phyloP scores from a whole-genome alignment of 2,797 vertebrate species.

The Denticeps clupeoides region DNA sequence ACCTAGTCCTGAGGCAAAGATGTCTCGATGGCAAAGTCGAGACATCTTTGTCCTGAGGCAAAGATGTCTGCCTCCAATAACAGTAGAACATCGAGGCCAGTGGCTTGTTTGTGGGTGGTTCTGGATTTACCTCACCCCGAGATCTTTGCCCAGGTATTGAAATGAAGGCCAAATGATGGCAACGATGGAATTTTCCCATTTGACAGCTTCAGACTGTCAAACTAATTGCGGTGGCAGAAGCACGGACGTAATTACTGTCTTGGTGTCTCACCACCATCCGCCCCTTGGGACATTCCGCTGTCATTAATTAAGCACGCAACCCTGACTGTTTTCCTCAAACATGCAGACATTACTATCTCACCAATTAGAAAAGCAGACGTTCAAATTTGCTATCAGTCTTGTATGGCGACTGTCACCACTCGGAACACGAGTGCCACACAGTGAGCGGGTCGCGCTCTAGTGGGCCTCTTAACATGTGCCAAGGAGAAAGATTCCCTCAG shows the following conservation, averaged over 20 bases:
- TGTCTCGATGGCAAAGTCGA: too few relatives aligned
- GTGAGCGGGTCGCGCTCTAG: slow-evolving; percentile 9
- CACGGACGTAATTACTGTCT: slow-evolving; percentile 30
- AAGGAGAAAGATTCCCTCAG: too few relatives aligned
- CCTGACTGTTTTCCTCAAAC: slow-evolving; percentile 18
- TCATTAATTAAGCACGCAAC: slow-evolving; percentile 22
- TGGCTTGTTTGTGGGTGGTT: too few relatives aligned
- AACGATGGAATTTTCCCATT: too few relatives aligned
- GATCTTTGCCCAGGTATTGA: too few relatives aligned
- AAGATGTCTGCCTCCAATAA: too few relatives aligned
- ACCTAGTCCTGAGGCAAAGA: too few relatives aligned
- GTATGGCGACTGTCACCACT: not conserved
- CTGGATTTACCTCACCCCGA: too few relatives aligned
- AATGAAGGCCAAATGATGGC: too few relatives aligned
- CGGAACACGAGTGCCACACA: slow-evolving; percentile 3
- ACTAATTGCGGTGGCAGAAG: slow-evolving; percentile 29
- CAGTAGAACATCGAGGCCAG: too few relatives aligned
- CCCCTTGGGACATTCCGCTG: slow-evolving; percentile 8
- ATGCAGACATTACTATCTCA: slow-evolving; percentile 12
- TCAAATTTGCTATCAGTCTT: slow-evolving; percentile 17
- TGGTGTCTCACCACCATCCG: slow-evolving; percentile 8
- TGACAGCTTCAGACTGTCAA: slow-evolving; percentile 33
- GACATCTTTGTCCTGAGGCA: too few relatives aligned
- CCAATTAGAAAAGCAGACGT: slow-evolving; percentile 17
- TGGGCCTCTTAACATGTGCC: too few relatives aligned